These are phyloP conservation scores for Cassiopea xamachana DNA, from an alignment of 30 jellyfish, hydroid and myxozoan species.

Conservation along the genomic window DNA sequence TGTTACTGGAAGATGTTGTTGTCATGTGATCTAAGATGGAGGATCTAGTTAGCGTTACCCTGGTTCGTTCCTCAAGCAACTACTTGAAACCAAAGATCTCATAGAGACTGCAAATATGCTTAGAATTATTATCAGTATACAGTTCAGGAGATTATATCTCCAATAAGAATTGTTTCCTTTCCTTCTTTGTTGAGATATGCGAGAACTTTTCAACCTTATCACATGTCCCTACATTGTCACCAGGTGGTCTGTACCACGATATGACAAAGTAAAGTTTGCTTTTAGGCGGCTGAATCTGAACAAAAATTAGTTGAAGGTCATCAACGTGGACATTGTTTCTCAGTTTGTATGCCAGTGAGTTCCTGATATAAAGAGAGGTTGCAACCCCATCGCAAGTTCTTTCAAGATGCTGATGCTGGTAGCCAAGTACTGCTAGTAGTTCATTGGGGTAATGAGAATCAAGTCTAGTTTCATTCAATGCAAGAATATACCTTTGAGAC, in stretches of 20 bases:
- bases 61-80: constrained; percentile 51
- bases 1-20: constrained; percentile 33
- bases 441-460: constrained; percentile 6
- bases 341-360: constrained; percentile 2
- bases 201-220: constrained; percentile 50
- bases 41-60: constrained; percentile 21
- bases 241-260: constrained; percentile 49
- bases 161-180: constrained; percentile 27
- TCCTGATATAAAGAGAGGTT: constrained; percentile 14
- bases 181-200: constrained; percentile 34
- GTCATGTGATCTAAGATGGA: constrained; percentile 49
- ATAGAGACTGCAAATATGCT: constrained; percentile 25
- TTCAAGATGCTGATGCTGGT: constrained; percentile 37
- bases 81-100: constrained; percentile 33
- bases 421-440: constrained; percentile 4
- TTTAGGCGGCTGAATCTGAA: constrained; percentile 23
- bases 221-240: constrained; percentile 36
- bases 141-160: constrained; percentile 22
- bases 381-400: constrained; percentile 34
- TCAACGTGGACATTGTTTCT: background rate
- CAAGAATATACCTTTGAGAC: background rate
- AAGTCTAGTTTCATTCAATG: constrained; percentile 14
- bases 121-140: constrained; percentile 17
- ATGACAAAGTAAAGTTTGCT: background rate
- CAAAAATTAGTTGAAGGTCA: constrained; percentile 24